A percentile compares a stretch with the other conserved stretches of the same genome.
phyloP scores from a whole-genome alignment of 2,797 vertebrate species.

The Tenualosa ilisha region DNA sequence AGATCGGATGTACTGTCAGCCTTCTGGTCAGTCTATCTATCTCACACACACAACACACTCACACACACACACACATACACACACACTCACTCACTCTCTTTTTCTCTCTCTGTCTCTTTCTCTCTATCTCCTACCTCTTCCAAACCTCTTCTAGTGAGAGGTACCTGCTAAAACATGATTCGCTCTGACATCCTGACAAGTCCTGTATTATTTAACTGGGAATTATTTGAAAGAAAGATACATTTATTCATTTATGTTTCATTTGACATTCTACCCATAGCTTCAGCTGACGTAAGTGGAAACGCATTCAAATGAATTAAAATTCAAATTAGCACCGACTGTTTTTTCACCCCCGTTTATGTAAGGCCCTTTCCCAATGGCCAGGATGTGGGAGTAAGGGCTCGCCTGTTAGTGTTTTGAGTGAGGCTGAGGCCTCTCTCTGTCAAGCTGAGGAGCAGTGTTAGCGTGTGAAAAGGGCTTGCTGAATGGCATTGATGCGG shows the following conservation, averaged over 20 bases:
- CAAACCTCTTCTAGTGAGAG: neutral
- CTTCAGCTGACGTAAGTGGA: neutral
- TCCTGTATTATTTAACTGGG: neutral
- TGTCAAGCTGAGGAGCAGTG: neutral
- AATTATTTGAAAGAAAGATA: neutral
- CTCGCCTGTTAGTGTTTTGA: neutral
- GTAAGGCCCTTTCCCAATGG: neutral
- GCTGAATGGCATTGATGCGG: neutral
- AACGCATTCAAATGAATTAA: too few relatives aligned
- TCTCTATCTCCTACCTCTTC: neutral
- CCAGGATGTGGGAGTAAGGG: neutral
- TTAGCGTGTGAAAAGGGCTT: neutral
- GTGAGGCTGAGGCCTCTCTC: neutral
- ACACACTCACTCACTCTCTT: neutral
- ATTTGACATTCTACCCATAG: neutral
- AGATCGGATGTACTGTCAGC: conserved; percentile 62
- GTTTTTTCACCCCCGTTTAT: neutral
- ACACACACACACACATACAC: conserved; percentile 10
- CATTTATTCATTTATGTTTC: neutral
- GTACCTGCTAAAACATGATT: neutral
- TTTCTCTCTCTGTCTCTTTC: too few relatives aligned
- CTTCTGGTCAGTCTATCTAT: conserved; percentile 83
- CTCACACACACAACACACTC: neutral
- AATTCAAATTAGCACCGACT: too few relatives aligned
- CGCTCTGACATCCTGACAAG: neutral